Base-by-base conservation (phyloP, 2,113 vertebrate species). In the Sterna hirundo region DNA sequence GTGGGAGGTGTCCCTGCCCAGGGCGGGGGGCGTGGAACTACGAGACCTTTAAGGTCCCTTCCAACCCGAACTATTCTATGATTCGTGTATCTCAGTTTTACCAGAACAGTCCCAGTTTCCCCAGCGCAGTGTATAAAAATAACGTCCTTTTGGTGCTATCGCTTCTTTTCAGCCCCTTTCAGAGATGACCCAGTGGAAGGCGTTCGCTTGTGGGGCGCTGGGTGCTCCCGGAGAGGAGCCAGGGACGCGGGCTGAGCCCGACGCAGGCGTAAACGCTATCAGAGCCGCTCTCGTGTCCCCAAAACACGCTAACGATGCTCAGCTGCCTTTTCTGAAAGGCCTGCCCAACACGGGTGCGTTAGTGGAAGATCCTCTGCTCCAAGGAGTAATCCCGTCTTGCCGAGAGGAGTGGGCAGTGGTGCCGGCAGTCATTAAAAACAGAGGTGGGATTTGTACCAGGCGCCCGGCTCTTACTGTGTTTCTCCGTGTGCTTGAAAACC, bases 301-400 rank as follows among this genome's bases (percentile, higher is more conserved):
- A 15, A 25, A 66, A 36, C 19, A 18, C 0, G 0, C 58, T 26
- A 36, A 34, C 2, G 26, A 47, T 44, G 54, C 65, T 74, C 2
- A 5, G 46, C n/a, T 44, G 27, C 54, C 32, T 70, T 58, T 75
- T 76, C 64, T 23, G 38, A 44, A 51, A 47, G 64, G n/a, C 47
- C 61, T 57, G 30, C 32, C 51, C 5, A 3, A 15, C 0, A 1
- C 1, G 7, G 7, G 21, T 22, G n/a, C 15, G 2, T 54, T 36
- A 21, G 47, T 32, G n/a, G 23, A 55, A 47, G 62, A 36, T 38
- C n/a, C 20, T 38, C 79, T 44, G 42, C 54, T n/a, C 36, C 2
- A 6, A 66, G 81, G 51, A 91, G 38, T 83, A 65, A 44, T 38
- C 54, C 40, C 25, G 3, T 22, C 38, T 79, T 29, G 70, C 42